Base-by-base conservation (phyloP, 2,113 vertebrate genomes). In the Ondatra zibethicus region DNA sequence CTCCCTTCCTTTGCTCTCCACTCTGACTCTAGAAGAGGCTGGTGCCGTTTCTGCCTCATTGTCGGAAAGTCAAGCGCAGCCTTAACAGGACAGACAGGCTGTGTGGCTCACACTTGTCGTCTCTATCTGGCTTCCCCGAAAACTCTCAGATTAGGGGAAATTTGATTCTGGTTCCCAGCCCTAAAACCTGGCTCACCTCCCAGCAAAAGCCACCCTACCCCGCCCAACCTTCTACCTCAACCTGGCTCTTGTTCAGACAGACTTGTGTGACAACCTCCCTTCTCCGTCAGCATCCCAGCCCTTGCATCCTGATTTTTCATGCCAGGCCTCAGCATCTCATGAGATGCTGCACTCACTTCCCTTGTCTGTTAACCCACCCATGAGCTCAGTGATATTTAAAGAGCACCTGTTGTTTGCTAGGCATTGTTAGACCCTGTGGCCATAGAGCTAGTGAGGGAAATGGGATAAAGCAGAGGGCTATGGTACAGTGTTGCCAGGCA, bases 111-210 rank as follows among this genome's bases (percentile, higher is more conserved):
- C 19, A 52, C 66, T 72, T 0, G 91, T 82, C 72, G 50, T 91
- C 39, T 92, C 47, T 33, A 25, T 55, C 14, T 78, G 91, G 94
- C 77, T 86, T 91, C 77, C 81, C 89, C 8, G 92, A 78, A 97
- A 82, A 78, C 84, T 47, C 65, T 80, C 94, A 45, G 91, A 94
- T 92, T 76, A 33, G 39, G 45, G 70, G 65, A 72, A 77, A 61
- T 76, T 42, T 66, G 58, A 88, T 58, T 29, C 50, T 21, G 76
- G 5, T 68, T 88, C 63, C 65, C 85, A 77, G 90, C 75, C 27
- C 42, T 70, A 81, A 27, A 3, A 23, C 72, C 29, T 36, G 61
- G 81, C n/a, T n/a, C 1, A 11, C 31, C 50, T 77, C 75, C 39
- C 23, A 61, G 25, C 52, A 45, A 72, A 63, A 50, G 88, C 36